phyloP scores from a whole-genome alignment of 2,797 vertebrate genomes.

The Arnoldichthys spilopterus region DNA sequence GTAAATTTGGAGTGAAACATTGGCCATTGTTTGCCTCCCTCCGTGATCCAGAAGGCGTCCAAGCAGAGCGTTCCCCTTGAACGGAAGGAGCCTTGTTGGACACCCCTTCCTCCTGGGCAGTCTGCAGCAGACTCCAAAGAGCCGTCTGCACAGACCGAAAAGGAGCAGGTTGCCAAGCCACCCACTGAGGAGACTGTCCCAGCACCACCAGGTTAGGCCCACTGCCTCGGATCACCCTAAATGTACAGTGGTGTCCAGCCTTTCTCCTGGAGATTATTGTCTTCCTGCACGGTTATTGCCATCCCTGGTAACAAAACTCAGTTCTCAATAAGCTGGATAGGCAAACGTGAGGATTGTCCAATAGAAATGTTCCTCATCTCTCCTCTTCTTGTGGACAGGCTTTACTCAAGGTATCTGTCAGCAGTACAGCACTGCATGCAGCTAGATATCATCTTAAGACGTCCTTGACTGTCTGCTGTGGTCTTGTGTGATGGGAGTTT shows the following conservation, averaged over 20 bases:
- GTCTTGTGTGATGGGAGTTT: neutral
- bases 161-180: constrained; percentile 39
- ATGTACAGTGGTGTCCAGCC: neutral
- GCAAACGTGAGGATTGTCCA: neutral
- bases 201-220: constrained; percentile 52
- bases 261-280: neutral
- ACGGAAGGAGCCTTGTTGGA: constrained; percentile 39
- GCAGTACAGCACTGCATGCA: neutral
- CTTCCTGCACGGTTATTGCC: neutral
- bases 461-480: neutral
- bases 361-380: neutral
- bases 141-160: constrained; percentile 32
- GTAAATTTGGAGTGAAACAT: constrained; percentile 43
- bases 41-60: constrained; percentile 66
- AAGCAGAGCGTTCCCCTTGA: constrained; percentile 48
- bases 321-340: neutral
- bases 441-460: neutral
- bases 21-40: constrained; percentile 46
- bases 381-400: neutral
- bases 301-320: neutral
- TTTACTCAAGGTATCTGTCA: neutral
- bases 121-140: constrained; percentile 47
- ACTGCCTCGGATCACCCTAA: constrained; percentile 23
- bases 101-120: constrained; percentile 1
- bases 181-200: constrained; percentile 32